These are phyloP conservation scores for Patiria pectinifera DNA, from an alignment of 53 echinoderm and acorn worm species.

Conservation along the genomic window DNA sequence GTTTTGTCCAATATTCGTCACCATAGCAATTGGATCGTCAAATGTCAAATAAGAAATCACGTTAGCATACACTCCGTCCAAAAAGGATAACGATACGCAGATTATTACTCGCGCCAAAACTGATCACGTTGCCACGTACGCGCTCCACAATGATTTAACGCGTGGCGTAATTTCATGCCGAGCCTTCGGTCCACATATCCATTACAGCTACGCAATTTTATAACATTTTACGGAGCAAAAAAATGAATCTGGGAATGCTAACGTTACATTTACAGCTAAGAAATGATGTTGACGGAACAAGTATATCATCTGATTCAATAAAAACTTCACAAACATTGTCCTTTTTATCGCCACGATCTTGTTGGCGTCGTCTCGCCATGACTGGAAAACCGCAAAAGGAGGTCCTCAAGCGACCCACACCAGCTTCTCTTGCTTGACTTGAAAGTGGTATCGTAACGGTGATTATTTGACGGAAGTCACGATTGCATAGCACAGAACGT, in stretches of 20 bases:
- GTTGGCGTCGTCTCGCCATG: no score
- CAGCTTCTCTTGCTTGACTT: no score
- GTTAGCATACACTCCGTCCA: no score
- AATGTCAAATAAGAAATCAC: no score
- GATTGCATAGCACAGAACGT: no score
- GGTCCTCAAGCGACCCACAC: neutral
- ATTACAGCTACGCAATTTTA: neutral
- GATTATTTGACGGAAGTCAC: no score
- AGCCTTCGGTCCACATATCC: neutral
- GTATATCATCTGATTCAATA: neutral
- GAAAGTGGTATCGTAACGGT: no score
- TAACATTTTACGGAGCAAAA: conserved; percentile 16
- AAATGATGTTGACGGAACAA: no score
- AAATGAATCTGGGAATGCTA: neutral
- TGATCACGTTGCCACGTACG: no score
- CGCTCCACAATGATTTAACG: neutral
- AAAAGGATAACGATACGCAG: no score
- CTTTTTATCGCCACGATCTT: no score
- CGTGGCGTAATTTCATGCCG: neutral
- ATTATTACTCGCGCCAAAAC: neutral
- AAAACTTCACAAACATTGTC: conserved; percentile 35
- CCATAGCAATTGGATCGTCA: conserved; percentile 16
- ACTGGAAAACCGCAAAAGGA: neutral
- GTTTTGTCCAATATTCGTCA: conserved; percentile 37
- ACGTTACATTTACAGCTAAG: neutral